Conservation (phyloP, 2,113 vertebrate genomes). For the Rhinogobius similis region DNA sequence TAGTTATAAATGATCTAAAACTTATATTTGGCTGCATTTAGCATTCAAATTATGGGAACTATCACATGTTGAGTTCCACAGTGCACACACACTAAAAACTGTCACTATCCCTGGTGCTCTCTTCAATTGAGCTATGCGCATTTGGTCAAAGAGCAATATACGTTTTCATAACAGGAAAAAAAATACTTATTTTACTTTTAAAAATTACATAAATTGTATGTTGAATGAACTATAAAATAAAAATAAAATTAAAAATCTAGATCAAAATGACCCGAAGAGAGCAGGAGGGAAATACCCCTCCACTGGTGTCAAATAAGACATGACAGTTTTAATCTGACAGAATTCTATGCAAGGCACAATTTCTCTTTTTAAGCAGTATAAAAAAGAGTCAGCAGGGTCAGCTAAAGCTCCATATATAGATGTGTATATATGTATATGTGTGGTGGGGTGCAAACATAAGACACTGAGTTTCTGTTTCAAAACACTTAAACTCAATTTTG, state of each 20-base stretch:
- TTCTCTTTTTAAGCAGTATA: not conserved
- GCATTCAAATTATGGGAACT: not conserved
- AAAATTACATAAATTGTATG: too few species aligned
- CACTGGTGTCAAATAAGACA: not conserved
- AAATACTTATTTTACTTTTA: too few species aligned
- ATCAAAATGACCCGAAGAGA: too few species aligned
- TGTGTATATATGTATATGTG: not conserved
- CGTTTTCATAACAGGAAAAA: too few species aligned
- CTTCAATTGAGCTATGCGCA: too few species aligned
- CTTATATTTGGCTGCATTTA: not conserved
- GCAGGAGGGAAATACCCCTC: too few species aligned
- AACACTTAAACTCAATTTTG: not conserved
- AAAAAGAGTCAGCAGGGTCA: not conserved
- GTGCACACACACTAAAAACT: not conserved
- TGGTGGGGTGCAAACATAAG: not conserved
- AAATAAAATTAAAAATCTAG: too few species aligned
- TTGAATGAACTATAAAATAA: too few species aligned
- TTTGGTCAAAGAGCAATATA: too few species aligned
- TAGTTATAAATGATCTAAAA: not conserved
- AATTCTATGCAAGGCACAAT: not conserved
- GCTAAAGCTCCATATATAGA: not conserved
- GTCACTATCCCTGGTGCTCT: too few species aligned
- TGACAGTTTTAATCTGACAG: not conserved
- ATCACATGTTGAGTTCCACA: not conserved
- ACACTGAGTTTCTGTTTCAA: not conserved